Evolutionary conservation across 2,113 vertebrate genomes (phyloP), one percentile per base, ranked within the genome.

Genomic region (Syngnathus typhle): DNA sequence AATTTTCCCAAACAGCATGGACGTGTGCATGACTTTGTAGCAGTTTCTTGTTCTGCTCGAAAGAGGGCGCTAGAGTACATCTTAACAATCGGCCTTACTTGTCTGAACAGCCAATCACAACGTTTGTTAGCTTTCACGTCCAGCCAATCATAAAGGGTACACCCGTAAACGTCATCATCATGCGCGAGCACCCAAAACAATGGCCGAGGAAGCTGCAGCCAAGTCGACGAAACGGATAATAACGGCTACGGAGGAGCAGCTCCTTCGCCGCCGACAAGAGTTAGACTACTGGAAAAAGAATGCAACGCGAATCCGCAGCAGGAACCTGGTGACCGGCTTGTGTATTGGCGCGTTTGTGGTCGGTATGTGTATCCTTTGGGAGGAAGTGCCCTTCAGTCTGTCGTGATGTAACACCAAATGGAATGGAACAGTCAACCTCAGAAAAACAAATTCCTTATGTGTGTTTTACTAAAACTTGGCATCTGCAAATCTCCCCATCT

Each of bases 361-460:
- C 4, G 92, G 91, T 7, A 86, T 96, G 65, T 95, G 94, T 95
- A 96, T 96, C 95, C 93, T 82, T 62, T 10, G 41, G 12, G 8
- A 19, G n/a, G 11, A 56, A 7, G 11, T 23, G n/a, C 6, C 60
- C 39, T 44, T 61, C 38, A 15, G 8, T 19, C 9, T n/a, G 10
- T 9, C 4, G 60, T 62, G 60, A 23, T 23, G 39, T 23, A 62
- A 62, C 60, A 6, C 60, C 38, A 56, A 56, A 56, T 32, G 58
- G 9, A 4, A 39, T 39, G 18, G 36, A 60, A 19, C 16, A 16
- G 6, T 6, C 12, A 4, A 21, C 11, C 3, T 12, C 4, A 60
- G 16, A 46, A 44, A 46, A 46, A 16, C 12, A 46, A 13, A 16
- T 46, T 46, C 16, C 0, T n/a, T n/a, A 4, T 46, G 4, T 46